These are phyloP conservation scores for Phocides pigmalion DNA, from an alignment of 1,140 invertebrate genomes.

Conservation along the genomic window DNA sequence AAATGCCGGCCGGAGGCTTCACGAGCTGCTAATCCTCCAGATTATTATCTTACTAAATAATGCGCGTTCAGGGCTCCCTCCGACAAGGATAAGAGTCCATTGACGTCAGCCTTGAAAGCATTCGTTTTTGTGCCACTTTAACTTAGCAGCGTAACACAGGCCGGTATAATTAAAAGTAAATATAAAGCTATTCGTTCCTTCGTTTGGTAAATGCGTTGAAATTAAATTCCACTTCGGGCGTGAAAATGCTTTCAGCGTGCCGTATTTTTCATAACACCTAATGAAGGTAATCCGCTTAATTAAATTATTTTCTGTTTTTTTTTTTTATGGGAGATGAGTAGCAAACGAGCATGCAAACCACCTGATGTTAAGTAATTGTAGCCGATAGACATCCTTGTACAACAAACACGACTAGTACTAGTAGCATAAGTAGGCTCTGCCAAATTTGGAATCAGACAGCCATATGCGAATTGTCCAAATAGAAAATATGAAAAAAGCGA, in stretches of 20 bases:
- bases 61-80: conserved; percentile 4
- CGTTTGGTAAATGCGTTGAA: background rate
- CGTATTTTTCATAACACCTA: background rate
- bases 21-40: conserved; percentile 26
- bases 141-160: background rate
- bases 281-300: background rate
- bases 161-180: conserved; percentile 16
- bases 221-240: conserved; percentile 1
- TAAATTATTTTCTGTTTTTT: background rate
- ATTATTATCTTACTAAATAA: conserved; percentile 30
- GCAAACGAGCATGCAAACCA: too few species aligned
- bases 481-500: too few species aligned
- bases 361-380: too few species aligned
- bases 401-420: too few species aligned
- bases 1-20: conserved; percentile 7
- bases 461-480: too few species aligned
- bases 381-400: too few species aligned
- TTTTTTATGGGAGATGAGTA: too few species aligned
- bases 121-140: background rate
- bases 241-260: background rate
- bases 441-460: too few species aligned
- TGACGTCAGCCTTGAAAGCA: background rate
- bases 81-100: conserved; percentile 9
- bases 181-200: conserved; percentile 9
- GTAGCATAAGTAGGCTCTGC: too few species aligned